Base-by-base conservation (phyloP, 2,888 invertebrate genomes). In the Mayetiola destructor region DNA sequence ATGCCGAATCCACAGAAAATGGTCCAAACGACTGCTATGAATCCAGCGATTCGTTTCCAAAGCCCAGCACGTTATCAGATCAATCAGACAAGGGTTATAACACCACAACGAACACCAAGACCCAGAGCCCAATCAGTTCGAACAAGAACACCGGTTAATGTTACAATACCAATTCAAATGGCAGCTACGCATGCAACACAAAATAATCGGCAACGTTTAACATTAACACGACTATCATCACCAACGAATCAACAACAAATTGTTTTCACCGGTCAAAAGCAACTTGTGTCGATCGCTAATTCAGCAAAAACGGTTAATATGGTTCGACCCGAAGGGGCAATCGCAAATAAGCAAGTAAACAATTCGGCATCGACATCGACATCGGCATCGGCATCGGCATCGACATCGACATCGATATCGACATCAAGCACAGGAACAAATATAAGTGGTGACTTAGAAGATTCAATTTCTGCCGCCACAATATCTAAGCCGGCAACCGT, bases 121-220 rank as follows among this genome's bases (percentile, higher is more conserved):
- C 67, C 66, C 52, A 66, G 64, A 16, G 65, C 65, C 54, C 68
- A 65, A 56, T 18, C n/a, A n/a, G n/a, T n/a, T n/a, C n/a, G 27
- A 57, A 57, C 35, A 60, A 59, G 36, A 66, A 67, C 23, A 67
- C 32, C 68, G 67, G 53, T 67, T 68, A 55, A 65, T 68, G 53
- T 68, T 68, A 55, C 63, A 68, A 48, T 70, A 69, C 56, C 70
- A 68, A 57, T 65, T 69, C 30, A 70, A 68, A 57, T 66, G 65
- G 55, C 68, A 67, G 53, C 18, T 18, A 18, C 18, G 6, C 39
- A 68, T 64, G 56, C 71, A 70, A 60, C 73, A 72, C 55, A 71
- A 71, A 59, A 61, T 56, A 16, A 21, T 23, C 48, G 48, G 1
- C 48, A 16, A n/a, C 23, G 48, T 9, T 27, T 48, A 27, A 48